Conservation (phyloP, 2,113 vertebrate genomes). For the Polypterus bichir region DNA sequence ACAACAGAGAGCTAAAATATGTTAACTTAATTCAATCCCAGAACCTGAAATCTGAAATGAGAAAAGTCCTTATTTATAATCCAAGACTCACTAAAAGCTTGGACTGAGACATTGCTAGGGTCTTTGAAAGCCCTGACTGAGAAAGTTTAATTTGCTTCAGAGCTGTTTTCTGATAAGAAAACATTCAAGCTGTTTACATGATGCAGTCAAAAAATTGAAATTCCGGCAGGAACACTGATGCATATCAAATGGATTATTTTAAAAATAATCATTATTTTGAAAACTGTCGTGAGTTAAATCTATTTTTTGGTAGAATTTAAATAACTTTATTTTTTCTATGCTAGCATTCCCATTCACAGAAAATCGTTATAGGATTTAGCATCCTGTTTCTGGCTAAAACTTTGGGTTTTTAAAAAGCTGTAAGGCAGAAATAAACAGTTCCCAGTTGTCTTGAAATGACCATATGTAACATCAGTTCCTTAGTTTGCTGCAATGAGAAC, state of each 20-base stretch:
- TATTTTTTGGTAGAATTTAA: conserved; percentile 69
- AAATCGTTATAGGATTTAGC: conserved; percentile 37
- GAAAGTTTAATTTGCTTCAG: conserved; percentile 35
- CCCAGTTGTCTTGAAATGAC: conserved; percentile 14
- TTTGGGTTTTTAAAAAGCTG: too few species aligned
- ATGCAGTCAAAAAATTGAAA: conserved; percentile 65
- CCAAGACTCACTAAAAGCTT: conserved; percentile 60
- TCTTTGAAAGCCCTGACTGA: conserved; percentile 26
- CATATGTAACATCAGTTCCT: conserved; percentile 21
- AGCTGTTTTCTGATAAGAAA: conserved; percentile 59
- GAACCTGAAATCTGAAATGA: conserved; percentile 58
- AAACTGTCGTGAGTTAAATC: conserved; percentile 59
- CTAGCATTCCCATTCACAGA: conserved; percentile 59
- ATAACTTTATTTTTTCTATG: conserved; percentile 49
- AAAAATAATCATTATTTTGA: conserved; percentile 58
- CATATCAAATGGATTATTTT: conserved; percentile 74
- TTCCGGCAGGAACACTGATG: conserved; percentile 61
- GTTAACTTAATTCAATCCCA: conserved; percentile 34
- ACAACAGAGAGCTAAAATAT: too few species aligned
- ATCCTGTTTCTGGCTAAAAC: conserved; percentile 40
- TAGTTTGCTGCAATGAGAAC: conserved; percentile 72
- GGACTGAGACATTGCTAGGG: conserved; percentile 44
- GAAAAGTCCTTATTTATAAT: conserved; percentile 45
- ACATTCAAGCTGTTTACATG: conserved; percentile 67
- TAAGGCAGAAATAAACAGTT: too few species aligned